Base-by-base conservation (phyloP, 2,113 vertebrate species). In the Phoxinus phoxinus region DNA sequence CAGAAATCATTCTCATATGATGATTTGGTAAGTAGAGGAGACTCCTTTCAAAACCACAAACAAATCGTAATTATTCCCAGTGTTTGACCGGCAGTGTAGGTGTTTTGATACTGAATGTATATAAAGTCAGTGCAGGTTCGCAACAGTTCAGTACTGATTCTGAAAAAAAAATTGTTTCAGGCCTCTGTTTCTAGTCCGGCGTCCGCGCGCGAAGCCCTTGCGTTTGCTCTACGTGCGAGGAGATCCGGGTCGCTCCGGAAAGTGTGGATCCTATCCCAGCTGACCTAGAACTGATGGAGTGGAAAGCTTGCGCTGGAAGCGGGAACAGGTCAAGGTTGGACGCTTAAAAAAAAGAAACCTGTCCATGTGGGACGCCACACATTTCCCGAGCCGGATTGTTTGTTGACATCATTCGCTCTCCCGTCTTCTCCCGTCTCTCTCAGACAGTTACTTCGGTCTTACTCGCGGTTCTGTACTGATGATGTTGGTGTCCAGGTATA, bases 391-490 rank as follows among this genome's bases (percentile, higher is more conserved):
- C 73, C 74, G 72, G 30, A 73, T 51, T 48, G 63, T 82, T 82
- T 35, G 41, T 48, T 37, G 80, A 83, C 41, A 58, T 78, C 73
- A 65, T 46, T 35, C 79, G 7, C 53, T 37, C 82, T 48, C 32
- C 9, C 51, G 1, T 56, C 25, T 27, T 30, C 37, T 48, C 78
- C 59, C 7, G 8, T 56, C 53, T 56, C 37, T 23, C 81, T 95
- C 84, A 99, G 91, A 99, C 98, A 90, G 98, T 99, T 94, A 99
- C 98, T 95, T 99, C 98, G 0, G 97, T 99, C 95, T 99, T 99
- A 94, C 97, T 99, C 87, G 97, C 97, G 84, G 97, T 97, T 93
- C 96, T 96, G 90, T 98, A 98, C 89, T 96, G 95, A 82, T 95
- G 95, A 89, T 95, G 94, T 85, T 98, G 97, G 92, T 97, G 97